Conservation (phyloP, 2,113 vertebrate species). For the Pogonocichla stellata region DNA sequence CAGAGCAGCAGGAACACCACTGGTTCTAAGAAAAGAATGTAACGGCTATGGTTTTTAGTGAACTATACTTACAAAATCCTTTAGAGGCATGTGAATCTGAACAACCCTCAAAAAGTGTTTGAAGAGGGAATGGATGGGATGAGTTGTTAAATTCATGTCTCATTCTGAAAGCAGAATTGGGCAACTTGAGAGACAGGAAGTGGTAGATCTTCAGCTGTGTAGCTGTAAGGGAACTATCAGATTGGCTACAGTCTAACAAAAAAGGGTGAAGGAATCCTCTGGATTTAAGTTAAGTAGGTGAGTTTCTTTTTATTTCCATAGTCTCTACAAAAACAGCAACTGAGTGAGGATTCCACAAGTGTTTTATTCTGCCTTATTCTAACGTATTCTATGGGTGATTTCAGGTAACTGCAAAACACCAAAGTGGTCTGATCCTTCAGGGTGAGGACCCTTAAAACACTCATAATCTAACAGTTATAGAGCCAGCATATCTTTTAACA, state of each 20-base stretch:
- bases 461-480: neutral
- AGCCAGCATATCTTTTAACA: neutral
- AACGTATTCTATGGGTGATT: neutral
- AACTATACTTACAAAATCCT: neutral
- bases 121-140: neutral
- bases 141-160: neutral
- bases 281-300: neutral
- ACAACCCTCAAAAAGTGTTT: neutral
- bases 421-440: neutral
- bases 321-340: neutral
- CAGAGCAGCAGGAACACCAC: neutral
- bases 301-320: neutral
- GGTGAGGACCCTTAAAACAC: neutral
- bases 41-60: neutral
- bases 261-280: neutral
- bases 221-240: neutral
- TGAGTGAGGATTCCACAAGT: neutral
- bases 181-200: neutral
- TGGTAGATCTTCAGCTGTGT: neutral
- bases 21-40: neutral
- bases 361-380: neutral
- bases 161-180: neutral
- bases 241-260: neutral
- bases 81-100: neutral
- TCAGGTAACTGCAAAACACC: neutral